phyloP scores from a whole-genome alignment of 1,140 invertebrate genomes.

The Ruditapes philippinarum region DNA sequence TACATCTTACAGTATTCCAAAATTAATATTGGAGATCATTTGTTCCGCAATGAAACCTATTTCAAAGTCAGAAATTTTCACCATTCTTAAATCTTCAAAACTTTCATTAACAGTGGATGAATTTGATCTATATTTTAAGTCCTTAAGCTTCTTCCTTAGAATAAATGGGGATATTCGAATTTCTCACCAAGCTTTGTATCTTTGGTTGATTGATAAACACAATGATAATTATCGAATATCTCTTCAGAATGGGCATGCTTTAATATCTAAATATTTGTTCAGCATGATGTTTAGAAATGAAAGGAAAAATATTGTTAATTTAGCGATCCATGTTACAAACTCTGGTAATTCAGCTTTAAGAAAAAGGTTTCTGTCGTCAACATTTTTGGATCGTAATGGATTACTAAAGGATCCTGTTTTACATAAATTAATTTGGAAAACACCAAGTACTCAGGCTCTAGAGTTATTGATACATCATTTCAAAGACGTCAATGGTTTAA shows the following conservation, averaged over 20 bases:
- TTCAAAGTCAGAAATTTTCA: not conserved
- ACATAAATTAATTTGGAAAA: conserved; percentile 23
- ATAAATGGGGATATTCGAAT: not conserved
- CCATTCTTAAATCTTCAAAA: not conserved
- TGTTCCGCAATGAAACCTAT: conserved; percentile 32
- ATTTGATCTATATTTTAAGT: not conserved
- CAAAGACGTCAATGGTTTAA: not conserved
- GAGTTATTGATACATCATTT: not conserved
- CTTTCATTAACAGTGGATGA: not conserved
- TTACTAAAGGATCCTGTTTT: not conserved
- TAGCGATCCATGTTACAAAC: not conserved
- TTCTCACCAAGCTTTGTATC: not conserved
- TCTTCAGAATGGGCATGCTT: not conserved
- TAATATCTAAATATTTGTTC: not conserved
- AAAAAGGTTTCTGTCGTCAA: not conserved
- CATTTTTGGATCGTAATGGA: not conserved
- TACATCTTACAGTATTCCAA: not conserved
- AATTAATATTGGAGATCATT: conserved; percentile 28
- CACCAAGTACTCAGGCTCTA: not conserved
- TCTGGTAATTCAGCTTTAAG: not conserved
- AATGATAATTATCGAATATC: not conserved
- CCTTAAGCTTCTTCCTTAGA: not conserved
- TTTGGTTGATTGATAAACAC: not conserved
- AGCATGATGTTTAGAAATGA: not conserved
- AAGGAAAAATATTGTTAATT: not conserved